Percentiles rank a stretch among this genome's conserved stretches.
Conservation (phyloP, 2,113 vertebrate species). For the Xiphias gladius region DNA sequence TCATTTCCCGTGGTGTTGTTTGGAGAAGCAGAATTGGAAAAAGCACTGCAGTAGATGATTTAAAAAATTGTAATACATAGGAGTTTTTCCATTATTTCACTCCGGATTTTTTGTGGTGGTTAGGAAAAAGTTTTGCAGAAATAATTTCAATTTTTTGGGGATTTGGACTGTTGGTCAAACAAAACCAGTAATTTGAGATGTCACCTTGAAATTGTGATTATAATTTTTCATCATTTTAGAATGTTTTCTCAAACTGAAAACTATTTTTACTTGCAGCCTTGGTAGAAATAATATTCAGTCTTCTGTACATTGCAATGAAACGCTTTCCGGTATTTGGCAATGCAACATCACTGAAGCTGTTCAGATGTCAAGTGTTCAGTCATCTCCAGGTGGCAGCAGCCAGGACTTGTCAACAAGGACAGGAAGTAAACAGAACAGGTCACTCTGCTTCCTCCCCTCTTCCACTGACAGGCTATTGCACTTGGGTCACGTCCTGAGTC, state of each 20-base stretch:
- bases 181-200: too few species aligned
- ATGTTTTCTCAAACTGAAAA: too few species aligned
- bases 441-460: slow-evolving; percentile 18
- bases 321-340: too few species aligned
- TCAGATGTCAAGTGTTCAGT: not conserved
- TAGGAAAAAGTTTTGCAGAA: too few species aligned
- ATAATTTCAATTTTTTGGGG: too few species aligned
- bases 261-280: too few species aligned
- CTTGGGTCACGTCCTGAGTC: slow-evolving; percentile 41
- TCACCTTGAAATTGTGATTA: too few species aligned
- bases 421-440: slow-evolving; percentile 51
- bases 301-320: too few species aligned
- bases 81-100: not conserved
- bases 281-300: too few species aligned
- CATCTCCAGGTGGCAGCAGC: not conserved
- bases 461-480: not conserved
- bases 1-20: not conserved
- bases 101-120: too few species aligned
- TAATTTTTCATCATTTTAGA: too few species aligned
- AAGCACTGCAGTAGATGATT: not conserved
- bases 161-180: too few species aligned
- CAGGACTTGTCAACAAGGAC: not conserved
- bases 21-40: not conserved
- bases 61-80: not conserved
- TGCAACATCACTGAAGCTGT: accelerated